Base-by-base conservation (phyloP, 2,113 vertebrate genomes). In the Glaucidium brasilianum region DNA sequence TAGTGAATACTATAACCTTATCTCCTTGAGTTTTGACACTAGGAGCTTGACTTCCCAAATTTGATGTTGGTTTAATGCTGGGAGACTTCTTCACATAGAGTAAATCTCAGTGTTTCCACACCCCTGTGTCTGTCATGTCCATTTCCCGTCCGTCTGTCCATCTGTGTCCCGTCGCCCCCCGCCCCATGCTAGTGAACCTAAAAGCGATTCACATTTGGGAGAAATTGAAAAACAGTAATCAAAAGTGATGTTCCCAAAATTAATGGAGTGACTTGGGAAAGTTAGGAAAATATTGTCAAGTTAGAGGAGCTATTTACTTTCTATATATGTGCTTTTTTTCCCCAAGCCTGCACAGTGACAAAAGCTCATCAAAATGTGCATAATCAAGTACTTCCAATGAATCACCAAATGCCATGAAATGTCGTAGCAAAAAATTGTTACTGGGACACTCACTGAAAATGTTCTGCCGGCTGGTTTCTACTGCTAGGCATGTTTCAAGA, bases 381-480 rank as follows among this genome's bases (percentile, higher is more conserved):
- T 95, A 93, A 95, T 89, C 76, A 80, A 91, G 55, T 81, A 35
- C 49, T 94, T 89, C 21, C 25, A 88, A 62, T 96, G 83, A 96
- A 93, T 97, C 90, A 94, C 60, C 94, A 95, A 93, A 95, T 94
- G 69, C 77, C 66, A 62, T 87, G 88, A 96, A 96, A 92, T 85
- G 58, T 79, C 19, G 2, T 41, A 60, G 37, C 39, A 92, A 94
- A 94, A 91, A 85, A 47, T 45, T 88, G 43, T 84, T 90, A 67
- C 77, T 62, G 52, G 69, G 73, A 74, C 35, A 45, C 21, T 75
- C 6, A 2, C 69, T 89, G 50, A 75, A 94, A 96, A 29, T 16
- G 47, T 86, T 79, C 22, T 89, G 49, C 15, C 21, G 83, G 26
- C n/a, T 94, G 59, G 79, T 82, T 95, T 93, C 78, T 29, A 39